Conservation (phyloP, 2,888 invertebrate species). For the Dysmachus trigonus region DNA sequence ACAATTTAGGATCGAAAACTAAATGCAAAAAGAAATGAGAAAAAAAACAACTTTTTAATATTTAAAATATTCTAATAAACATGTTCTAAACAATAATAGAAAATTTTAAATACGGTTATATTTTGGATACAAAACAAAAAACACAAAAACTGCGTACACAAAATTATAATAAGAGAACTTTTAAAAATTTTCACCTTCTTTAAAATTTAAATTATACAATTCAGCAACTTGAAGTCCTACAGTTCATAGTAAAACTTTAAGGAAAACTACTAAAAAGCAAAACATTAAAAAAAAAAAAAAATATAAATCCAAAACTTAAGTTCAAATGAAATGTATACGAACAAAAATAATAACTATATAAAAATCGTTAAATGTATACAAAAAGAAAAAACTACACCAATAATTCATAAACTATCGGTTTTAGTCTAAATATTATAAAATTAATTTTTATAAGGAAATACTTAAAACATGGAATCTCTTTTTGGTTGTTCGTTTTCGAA, state of each 20-base stretch:
- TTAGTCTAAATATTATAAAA: slow-evolving; percentile 45
- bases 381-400: slow-evolving; percentile 47
- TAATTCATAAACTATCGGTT: slow-evolving; percentile 32
- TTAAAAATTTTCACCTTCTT: background rate
- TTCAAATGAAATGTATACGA: slow-evolving; percentile 66
- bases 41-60: slow-evolving; percentile 14
- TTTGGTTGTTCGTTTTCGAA: slow-evolving; percentile 37
- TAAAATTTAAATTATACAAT: background rate
- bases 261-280: background rate
- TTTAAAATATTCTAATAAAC: slow-evolving; percentile 29
- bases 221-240: background rate
- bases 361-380: slow-evolving; percentile 51
- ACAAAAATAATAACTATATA: slow-evolving; percentile 26
- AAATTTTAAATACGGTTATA: slow-evolving; percentile 29
- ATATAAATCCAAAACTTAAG: slow-evolving; percentile 59
- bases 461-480: slow-evolving; percentile 19
- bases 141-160: slow-evolving; percentile 5
- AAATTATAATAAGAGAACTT: slow-evolving; percentile 4
- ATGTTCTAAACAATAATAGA: slow-evolving; percentile 3
- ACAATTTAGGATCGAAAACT: background rate
- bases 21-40: background rate
- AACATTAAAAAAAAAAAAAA: slow-evolving; percentile 42
- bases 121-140: slow-evolving; percentile 31
- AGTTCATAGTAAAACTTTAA: background rate
- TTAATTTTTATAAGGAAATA: slow-evolving; percentile 20